These are phyloP conservation scores for Amblyjoppa fuscipennis DNA, from an alignment of 2,888 invertebrate genomes.

Conservation along the genomic window DNA sequence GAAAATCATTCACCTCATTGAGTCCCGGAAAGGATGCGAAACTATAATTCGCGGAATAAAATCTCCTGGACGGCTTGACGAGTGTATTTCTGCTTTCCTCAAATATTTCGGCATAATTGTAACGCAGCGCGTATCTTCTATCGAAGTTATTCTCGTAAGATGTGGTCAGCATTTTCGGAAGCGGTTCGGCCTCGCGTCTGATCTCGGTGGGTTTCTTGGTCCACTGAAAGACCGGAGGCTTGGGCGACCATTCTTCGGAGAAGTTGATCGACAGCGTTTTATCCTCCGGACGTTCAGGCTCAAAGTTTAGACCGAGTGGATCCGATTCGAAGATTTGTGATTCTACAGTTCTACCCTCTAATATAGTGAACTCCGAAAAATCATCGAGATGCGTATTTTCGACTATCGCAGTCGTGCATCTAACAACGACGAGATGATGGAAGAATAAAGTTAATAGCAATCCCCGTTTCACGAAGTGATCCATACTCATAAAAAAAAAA, in stretches of 20 bases:
- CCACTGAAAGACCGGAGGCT: background rate
- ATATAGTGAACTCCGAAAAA: constrained; percentile 3
- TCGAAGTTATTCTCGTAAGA: constrained; percentile 52
- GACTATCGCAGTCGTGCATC: background rate
- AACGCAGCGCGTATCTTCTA: constrained; percentile 26
- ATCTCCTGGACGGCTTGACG: background rate
- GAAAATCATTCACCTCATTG: constrained; percentile 30
- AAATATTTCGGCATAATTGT: constrained; percentile 59
- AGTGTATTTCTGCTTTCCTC: background rate
- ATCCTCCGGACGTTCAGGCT: background rate
- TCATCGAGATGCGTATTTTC: constrained; percentile 20
- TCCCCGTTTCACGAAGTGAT: background rate
- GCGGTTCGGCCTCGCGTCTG: background rate
- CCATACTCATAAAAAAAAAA: constrained; percentile 2
- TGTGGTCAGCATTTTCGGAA: constrained; percentile 18
- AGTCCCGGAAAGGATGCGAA: constrained; percentile 49
- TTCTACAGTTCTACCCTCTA: background rate
- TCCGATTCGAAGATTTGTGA: constrained; percentile 13
- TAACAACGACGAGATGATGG: background rate
- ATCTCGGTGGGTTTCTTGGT: background rate
- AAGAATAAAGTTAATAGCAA: constrained; percentile 15
- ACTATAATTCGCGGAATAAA: constrained; percentile 5
- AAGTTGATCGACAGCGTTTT: background rate
- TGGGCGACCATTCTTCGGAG: background rate
- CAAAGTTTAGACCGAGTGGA: constrained; percentile 24